Conservation (phyloP, 1,140 invertebrate species). For the Scylla paramamosain region DNA sequence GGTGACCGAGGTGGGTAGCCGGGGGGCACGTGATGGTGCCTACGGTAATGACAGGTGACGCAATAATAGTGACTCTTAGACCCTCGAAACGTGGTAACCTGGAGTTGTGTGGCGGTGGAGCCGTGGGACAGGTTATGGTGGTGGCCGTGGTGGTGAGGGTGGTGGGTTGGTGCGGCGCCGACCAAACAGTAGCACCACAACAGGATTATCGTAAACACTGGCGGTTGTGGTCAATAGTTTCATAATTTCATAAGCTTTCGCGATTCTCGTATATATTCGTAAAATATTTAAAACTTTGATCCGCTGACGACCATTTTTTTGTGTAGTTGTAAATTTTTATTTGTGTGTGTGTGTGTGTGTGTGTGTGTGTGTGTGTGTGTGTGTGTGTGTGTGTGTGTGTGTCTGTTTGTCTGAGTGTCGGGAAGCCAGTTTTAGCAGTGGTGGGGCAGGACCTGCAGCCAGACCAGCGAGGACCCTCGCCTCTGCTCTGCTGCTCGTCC, state of each 20-base stretch:
- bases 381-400: conserved; percentile 20
- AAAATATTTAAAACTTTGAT: neutral
- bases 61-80: neutral
- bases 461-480: neutral
- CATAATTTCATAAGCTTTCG: conserved; percentile 2
- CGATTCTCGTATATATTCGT: neutral
- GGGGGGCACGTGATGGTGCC: neutral
- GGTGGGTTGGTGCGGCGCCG: neutral
- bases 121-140: neutral
- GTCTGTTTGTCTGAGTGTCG: neutral
- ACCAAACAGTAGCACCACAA: neutral
- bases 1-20: neutral
- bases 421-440: neutral
- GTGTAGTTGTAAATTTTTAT: neutral
- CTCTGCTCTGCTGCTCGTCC: neutral
- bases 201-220: conserved; percentile 4
- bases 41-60: conserved; percentile 5
- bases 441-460: neutral
- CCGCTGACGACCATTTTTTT: neutral
- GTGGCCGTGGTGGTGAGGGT: neutral
- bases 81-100: neutral
- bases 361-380: neutral
- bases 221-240: no score
- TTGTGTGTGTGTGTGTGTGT: neutral
- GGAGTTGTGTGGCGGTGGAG: neutral